Conservation (phyloP, 2,113 vertebrate species). For the Gallinago media region DNA sequence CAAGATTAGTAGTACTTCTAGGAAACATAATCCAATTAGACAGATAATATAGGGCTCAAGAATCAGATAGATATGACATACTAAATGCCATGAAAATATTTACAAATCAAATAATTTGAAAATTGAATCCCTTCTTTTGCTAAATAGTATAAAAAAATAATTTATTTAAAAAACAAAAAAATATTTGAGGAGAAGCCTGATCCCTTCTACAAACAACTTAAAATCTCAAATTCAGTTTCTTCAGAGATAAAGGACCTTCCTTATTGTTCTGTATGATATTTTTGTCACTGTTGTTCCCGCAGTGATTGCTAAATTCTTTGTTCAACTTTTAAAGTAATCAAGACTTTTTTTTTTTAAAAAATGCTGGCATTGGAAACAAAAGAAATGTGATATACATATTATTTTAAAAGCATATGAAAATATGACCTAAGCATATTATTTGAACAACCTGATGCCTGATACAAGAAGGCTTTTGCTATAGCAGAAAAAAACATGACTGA, state of each 20-base stretch:
- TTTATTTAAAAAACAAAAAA: not conserved
- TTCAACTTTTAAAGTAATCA: not conserved
- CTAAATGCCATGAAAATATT: not conserved
- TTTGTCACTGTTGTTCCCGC: not conserved
- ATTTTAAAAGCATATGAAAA: not conserved
- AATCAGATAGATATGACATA: not conserved
- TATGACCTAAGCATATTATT: not conserved
- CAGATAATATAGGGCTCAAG: not conserved
- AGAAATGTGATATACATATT: not conserved
- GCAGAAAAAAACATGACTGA: not conserved
- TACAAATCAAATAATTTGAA: not conserved
- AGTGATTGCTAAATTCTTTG: not conserved
- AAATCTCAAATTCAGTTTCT: not conserved
- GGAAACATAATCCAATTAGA: not conserved
- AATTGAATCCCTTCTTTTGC: not conserved
- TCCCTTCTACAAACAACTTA: not conserved
- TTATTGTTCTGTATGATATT: not conserved
- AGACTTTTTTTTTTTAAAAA: not conserved
- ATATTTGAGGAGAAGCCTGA: not conserved
- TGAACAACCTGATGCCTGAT: not conserved
- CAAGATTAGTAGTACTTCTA: not conserved
- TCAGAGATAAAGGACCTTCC: not conserved
- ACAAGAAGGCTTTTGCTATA: not conserved
- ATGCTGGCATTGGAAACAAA: not conserved
- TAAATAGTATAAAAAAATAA: not conserved